phyloP scores from a whole-genome alignment of 2,797 vertebrate species.

The Enteromius argenteus region DNA sequence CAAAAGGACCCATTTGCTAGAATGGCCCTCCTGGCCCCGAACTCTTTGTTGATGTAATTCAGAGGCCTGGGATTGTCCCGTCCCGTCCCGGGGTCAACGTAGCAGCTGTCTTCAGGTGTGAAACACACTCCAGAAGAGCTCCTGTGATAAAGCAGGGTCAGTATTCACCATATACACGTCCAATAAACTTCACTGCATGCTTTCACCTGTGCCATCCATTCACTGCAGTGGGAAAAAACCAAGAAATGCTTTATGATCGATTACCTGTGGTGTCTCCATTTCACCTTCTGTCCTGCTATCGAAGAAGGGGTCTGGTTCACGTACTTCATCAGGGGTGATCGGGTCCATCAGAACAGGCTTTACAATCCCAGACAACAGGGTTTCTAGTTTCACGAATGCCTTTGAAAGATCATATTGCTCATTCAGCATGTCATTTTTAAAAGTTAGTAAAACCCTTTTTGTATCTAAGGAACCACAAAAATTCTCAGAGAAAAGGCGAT shows the following conservation, averaged over 20 bases:
- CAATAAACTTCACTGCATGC: not conserved
- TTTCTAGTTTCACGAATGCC: slow-evolving; percentile 4
- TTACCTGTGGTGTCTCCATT: not conserved
- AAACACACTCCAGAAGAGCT: not conserved
- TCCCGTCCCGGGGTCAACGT: not conserved
- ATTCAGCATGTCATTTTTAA: slow-evolving; percentile 19
- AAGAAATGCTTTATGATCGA: not conserved
- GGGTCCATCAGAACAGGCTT: slow-evolving; percentile 23
- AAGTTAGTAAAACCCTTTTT: slow-evolving; percentile 26
- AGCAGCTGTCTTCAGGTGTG: not conserved
- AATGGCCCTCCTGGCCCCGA: not conserved
- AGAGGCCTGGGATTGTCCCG: not conserved
- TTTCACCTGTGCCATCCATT: slow-evolving; percentile 21
- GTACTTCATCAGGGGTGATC: not conserved
- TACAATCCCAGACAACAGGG: slow-evolving; percentile 14
- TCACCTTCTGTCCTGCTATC: slow-evolving; percentile 1
- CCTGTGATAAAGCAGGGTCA: not conserved
- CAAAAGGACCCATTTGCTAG: not conserved
- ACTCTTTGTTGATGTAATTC: not conserved
- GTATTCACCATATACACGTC: not conserved
- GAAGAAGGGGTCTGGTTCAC: slow-evolving; percentile 4
- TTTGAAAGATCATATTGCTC: slow-evolving; percentile 16
- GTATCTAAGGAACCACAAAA: slow-evolving; percentile 7
- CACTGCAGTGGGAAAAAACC: not conserved
- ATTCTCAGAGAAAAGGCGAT: slow-evolving; percentile 16